These are phyloP conservation scores for Apeira syringaria DNA, from an alignment of 2,888 invertebrate species.

Conservation along the genomic window DNA sequence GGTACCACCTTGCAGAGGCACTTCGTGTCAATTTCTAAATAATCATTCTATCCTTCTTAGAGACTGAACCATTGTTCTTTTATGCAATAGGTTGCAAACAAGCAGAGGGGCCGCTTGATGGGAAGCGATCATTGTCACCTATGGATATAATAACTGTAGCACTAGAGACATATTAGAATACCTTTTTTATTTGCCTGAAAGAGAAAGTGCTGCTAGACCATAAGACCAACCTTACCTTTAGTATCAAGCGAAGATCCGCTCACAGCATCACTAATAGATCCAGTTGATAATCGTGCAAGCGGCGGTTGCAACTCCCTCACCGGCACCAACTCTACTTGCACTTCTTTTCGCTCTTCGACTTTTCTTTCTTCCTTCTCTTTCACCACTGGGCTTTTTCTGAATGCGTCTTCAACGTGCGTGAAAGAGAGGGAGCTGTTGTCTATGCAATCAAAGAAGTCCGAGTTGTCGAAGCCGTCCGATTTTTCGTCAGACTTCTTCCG, in stretches of 20 bases:
- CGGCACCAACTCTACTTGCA: constrained; percentile 41
- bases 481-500: constrained; percentile 78
- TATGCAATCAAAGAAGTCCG: constrained; percentile 79
- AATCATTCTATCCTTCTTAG: too few species aligned
- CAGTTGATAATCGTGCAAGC: constrained; percentile 81
- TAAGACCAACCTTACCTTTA: constrained; percentile 56
- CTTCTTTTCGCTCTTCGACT: constrained; percentile 45
- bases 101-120: too few species aligned
- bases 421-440: constrained; percentile 78
- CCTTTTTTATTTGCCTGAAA: too few species aligned
- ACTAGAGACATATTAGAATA: too few species aligned
- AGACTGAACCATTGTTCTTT: too few species aligned
- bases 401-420: constrained; percentile 77
- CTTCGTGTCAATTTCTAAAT: too few species aligned
- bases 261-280: constrained; percentile 85
- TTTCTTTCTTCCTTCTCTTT: constrained; percentile 67
- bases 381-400: constrained; percentile 71
- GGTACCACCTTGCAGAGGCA: too few species aligned
- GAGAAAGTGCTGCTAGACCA: too few species aligned
- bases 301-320: constrained; percentile 50
- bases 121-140: too few species aligned
- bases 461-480: constrained; percentile 79
- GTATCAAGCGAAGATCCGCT: constrained; percentile 87
- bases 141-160: too few species aligned
- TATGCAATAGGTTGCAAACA: too few species aligned